Evolutionary conservation across 2,888 invertebrate genomes (phyloP).

Genomic region (Petrolisthes cinctipes): DNA sequence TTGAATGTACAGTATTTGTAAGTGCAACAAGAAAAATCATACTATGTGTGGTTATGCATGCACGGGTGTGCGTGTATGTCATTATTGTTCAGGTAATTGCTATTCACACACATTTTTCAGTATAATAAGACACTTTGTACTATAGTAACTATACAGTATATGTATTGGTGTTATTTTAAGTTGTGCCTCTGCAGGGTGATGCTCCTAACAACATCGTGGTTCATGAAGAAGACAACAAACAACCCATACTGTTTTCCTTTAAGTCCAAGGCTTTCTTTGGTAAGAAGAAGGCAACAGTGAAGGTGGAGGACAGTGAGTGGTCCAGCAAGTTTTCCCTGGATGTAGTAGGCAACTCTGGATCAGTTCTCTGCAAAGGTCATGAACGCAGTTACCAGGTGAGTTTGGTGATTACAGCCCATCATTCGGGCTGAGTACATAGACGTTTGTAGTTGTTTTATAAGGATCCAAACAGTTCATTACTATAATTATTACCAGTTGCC

Average conservation of each 20-base stretch:
- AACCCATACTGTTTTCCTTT: slow-evolving; percentile 93
- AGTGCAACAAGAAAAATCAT: too few species aligned
- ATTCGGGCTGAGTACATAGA: neutral
- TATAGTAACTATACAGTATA: neutral
- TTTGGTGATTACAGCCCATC: slow-evolving; percentile 26
- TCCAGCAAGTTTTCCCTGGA: slow-evolving; percentile 97
- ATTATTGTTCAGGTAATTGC: too few species aligned
- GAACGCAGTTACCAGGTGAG: slow-evolving; percentile 79
- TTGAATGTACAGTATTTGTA: too few species aligned
- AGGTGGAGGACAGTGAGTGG: slow-evolving; percentile 93
- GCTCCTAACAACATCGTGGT: slow-evolving; percentile 81
- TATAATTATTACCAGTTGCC: neutral
- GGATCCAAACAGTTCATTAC: neutral
- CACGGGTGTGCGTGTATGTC: too few species aligned
- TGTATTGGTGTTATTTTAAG: neutral
- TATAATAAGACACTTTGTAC: neutral
- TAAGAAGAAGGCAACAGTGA: slow-evolving; percentile 91
- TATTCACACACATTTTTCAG: neutral
- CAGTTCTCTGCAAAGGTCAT: slow-evolving; percentile 82
- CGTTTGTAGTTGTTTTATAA: neutral
- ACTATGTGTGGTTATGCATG: too few species aligned
- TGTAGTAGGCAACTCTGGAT: slow-evolving; percentile 96
- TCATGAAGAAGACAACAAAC: slow-evolving; percentile 82
- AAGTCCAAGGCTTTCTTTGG: slow-evolving; percentile 91
- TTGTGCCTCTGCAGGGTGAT: slow-evolving; percentile 72